These are phyloP conservation scores for Dissostichus mawsoni DNA, from an alignment of 2,113 vertebrate species.

Conservation along the genomic window DNA sequence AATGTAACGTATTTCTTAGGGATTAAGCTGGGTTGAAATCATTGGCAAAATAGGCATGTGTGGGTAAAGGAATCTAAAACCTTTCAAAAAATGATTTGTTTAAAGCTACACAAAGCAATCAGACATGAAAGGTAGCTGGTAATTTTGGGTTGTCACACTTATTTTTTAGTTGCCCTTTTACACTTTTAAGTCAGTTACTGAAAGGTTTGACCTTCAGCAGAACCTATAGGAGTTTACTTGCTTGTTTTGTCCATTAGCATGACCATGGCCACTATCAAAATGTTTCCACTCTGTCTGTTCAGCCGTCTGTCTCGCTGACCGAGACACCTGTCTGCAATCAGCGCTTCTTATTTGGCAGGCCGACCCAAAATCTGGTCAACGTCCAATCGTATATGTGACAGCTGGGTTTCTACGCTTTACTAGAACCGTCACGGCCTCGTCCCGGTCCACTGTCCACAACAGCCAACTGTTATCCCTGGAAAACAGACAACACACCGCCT, in stretches of 20 bases:
- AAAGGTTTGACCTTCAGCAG: constrained; percentile 42
- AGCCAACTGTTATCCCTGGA: constrained; percentile 36
- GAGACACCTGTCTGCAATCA: constrained; percentile 55
- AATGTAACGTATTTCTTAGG: not conserved
- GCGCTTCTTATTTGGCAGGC: constrained; percentile 44
- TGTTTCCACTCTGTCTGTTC: constrained; percentile 37
- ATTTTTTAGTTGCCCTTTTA: not conserved
- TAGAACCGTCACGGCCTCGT: constrained; percentile 2
- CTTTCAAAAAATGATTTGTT: not conserved
- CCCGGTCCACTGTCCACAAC: constrained; percentile 4
- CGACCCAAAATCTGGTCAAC: constrained; percentile 33
- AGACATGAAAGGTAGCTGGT: not conserved
- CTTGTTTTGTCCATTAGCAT: constrained; percentile 35
- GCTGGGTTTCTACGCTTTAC: constrained; percentile 25
- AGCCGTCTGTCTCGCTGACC: constrained; percentile 42
- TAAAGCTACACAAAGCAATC: not conserved
- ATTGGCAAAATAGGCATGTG: not conserved
- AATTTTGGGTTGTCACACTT: not conserved
- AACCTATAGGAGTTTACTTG: constrained; percentile 1
- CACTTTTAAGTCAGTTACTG: constrained; percentile 13
- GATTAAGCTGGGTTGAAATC: not conserved
- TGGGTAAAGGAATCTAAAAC: constrained; percentile 9
- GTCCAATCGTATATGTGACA: constrained; percentile 41
- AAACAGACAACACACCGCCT: constrained; percentile 1
- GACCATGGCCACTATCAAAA: constrained; percentile 38